Base-by-base conservation (phyloP, 2,797 vertebrate genomes). In the Gallirallus australis region DNA sequence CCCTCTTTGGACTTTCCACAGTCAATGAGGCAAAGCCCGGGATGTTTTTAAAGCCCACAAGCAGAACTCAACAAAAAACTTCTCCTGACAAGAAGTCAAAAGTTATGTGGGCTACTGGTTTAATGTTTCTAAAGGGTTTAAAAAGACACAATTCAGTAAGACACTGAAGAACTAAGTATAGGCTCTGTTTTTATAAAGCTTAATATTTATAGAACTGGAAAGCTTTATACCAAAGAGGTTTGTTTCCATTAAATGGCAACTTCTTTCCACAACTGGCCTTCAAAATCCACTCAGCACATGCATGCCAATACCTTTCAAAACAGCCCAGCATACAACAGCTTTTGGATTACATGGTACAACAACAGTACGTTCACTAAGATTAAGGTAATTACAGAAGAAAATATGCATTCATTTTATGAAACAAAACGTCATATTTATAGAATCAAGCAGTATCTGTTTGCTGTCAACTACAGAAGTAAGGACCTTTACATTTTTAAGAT, bases 21-120 rank as follows among this genome's bases (percentile, higher is more conserved):
- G 17, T 39, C 39, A 79, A n/a, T 0, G 1, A 54, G 28, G 60
- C 65, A 88, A 90, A 61, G 60, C 47, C 60, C 53, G 12, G 59
- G 39, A 30, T 2, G 1, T 16, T 76, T 60, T 61, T 7, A 63
- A 40, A 90, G 70, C 7, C 40, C 53, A 13, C 4, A 33, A 82
- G 54, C 39, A 54, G 40, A 69, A 72, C 33, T 79, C 50, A 40
- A 45, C 16, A 89, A 53, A 33, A 76, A 91, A 69, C 68, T 71
- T 71, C 53, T 72, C 6, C 35, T 78, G 59, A 80, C 86, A 72
- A 65, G 17, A 79, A 92, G 39, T 77, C 89, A 92, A 92, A 56
- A 82, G 68, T 57, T 91, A 68, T 4, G 16, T 82, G 65, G 37
- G 66, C 15, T 66, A 50, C 28, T 47, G 40, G 24, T 64, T 82